phyloP scores from a whole-genome alignment of 2,113 vertebrate species.

The Ailurus styani region DNA sequence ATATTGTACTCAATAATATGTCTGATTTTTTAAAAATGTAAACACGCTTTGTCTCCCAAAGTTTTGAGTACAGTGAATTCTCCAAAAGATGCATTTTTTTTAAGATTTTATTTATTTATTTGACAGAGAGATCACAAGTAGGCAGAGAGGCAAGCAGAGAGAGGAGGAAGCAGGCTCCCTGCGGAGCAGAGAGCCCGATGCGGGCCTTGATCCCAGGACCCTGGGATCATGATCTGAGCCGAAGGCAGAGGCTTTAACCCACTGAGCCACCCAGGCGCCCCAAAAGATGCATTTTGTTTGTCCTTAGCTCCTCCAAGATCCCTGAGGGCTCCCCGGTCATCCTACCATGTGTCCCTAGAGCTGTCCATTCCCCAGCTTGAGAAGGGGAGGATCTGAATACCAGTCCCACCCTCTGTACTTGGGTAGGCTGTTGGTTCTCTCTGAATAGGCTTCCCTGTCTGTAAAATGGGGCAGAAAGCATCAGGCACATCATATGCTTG shows the following conservation, averaged over 20 bases:
- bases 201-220: no score
- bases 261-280: no score
- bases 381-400: background rate
- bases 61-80: background rate
- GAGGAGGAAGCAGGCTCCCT: no score
- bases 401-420: background rate
- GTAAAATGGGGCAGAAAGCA: background rate
- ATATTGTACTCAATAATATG: background rate
- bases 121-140: no score
- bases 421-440: background rate
- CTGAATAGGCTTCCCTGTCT: background rate
- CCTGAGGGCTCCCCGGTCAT: background rate
- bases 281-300: background rate
- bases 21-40: background rate
- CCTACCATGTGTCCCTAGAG: background rate
- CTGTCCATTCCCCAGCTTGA: background rate
- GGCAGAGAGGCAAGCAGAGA: no score
- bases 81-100: no score
- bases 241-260: no score
- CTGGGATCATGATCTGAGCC: no score
- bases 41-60: background rate
- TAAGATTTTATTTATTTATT: no score
- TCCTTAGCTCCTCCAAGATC: background rate
- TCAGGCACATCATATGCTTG: background rate
- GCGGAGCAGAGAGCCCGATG: no score